Conservation (phyloP, 64 coral and sea anemone species). For the Orbicella faveolata region DNA sequence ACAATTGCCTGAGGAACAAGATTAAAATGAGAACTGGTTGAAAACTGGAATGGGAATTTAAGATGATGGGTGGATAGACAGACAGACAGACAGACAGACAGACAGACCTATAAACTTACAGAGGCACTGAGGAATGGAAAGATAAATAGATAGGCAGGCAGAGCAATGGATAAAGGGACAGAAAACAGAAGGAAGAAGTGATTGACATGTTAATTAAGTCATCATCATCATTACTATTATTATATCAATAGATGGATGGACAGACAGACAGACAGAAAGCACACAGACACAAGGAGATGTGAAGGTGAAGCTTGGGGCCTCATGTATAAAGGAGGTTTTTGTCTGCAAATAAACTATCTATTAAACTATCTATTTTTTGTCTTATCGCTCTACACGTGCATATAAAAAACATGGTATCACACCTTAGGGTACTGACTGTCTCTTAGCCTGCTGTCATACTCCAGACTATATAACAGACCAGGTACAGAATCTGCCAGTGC, state of each 20-base stretch:
- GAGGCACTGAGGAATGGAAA: no score
- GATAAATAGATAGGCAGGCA: not conserved
- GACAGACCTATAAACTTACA: not conserved
- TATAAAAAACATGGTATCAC: not conserved
- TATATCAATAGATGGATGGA: no score
- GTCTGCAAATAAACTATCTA: no score
- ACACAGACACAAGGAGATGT: no score
- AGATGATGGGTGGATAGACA: no score
- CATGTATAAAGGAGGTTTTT: not conserved
- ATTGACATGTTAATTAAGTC: no score
- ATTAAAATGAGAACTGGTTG: not conserved
- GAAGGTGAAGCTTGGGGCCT: not conserved
- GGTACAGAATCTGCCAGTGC: slow-evolving; percentile 59
- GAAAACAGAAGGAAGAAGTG: no score
- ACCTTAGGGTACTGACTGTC: slow-evolving; percentile 55
- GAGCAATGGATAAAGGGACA: not conserved
- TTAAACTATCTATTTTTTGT: no score
- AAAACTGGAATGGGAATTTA: no score
- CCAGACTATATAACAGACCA: slow-evolving; percentile 25
- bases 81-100: not conserved
- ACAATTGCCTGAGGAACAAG: slow-evolving; percentile 38
- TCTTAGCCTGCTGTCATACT: slow-evolving; percentile 25
- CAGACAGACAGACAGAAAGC: no score
- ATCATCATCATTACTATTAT: no score
- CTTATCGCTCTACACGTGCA: no score